Percentiles rank a stretch among this genome's conserved stretches.
Evolutionary conservation across 1,140 invertebrate species (phyloP).

Genomic region (Achatina immaculata): DNA sequence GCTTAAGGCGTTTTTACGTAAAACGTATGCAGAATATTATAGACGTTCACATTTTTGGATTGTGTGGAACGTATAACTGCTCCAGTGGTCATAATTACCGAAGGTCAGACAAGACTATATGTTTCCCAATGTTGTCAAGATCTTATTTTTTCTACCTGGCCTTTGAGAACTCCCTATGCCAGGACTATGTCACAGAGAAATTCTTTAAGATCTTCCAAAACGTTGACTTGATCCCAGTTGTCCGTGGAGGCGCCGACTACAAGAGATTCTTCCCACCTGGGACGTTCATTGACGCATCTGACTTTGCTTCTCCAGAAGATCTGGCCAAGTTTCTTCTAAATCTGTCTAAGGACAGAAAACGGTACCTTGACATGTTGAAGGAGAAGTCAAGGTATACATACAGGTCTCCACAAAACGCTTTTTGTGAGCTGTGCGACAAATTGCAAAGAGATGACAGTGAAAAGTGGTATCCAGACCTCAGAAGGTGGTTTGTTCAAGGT

Average conservation of each 20-base stretch:
- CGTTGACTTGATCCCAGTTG: slow-evolving; percentile 34
- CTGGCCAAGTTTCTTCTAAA: background rate
- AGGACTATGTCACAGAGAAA: slow-evolving; percentile 96
- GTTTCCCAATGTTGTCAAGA: slow-evolving; percentile 30
- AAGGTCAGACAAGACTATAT: slow-evolving; percentile 21
- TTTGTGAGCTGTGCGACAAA: background rate
- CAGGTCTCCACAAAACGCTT: background rate
- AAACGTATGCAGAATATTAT: too few species aligned
- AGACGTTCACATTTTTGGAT: slow-evolving; percentile 77
- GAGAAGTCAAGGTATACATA: background rate
- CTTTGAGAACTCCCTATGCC: slow-evolving; percentile 74
- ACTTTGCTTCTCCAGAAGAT: slow-evolving; percentile 35
- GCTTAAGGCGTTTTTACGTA: too few species aligned
- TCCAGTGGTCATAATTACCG: slow-evolving; percentile 23
- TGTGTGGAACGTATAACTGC: slow-evolving; percentile 69
- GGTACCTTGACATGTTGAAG: background rate
- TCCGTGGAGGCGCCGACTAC: slow-evolving; percentile 39
- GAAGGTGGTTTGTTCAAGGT: background rate
- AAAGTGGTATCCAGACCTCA: background rate
- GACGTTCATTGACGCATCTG: slow-evolving; percentile 35
- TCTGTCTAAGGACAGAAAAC: background rate
- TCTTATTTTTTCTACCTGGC: slow-evolving; percentile 63
- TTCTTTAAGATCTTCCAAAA: slow-evolving; percentile 77
- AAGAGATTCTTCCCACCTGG: slow-evolving; percentile 24
- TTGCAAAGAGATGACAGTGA: background rate